Percentiles rank a stretch among this genome's conserved stretches.
Evolutionary conservation across 2,797 vertebrate genomes (phyloP).

Genomic region (Naso thynnoides): DNA sequence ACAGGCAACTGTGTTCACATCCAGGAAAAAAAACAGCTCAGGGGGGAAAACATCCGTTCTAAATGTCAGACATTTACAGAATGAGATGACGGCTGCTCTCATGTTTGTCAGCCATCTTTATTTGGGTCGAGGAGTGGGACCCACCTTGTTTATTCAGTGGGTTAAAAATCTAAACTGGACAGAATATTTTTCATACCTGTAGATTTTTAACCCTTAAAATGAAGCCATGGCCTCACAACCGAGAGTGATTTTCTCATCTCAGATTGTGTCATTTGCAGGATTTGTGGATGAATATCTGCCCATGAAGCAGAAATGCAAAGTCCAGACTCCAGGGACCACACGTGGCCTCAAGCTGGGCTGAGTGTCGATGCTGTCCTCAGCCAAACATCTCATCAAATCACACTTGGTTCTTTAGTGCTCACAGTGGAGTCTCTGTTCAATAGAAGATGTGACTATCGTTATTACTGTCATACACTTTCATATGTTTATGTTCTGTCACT

Average conservation of each 20-base stretch:
- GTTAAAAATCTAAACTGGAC: neutral
- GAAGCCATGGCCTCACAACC: neutral
- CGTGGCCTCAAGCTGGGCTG: neutral
- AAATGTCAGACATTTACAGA: constrained; percentile 5
- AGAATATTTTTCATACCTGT: neutral
- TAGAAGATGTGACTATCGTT: too few relatives aligned
- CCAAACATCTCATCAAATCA: neutral
- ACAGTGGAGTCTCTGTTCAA: too few relatives aligned
- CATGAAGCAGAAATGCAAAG: neutral
- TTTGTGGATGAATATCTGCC: too few relatives aligned
- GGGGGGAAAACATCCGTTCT: constrained; percentile 16
- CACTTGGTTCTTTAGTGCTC: too few relatives aligned
- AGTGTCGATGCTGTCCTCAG: neutral
- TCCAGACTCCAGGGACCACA: neutral
- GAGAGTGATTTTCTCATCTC: neutral
- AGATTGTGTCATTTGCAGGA: neutral
- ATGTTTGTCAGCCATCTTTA: constrained; percentile 11
- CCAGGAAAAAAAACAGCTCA: constrained; percentile 11
- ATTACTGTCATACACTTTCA: too few relatives aligned
- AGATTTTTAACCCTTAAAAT: neutral
- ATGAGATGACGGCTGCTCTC: neutral
- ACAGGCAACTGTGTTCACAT: constrained; percentile 23
- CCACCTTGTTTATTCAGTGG: neutral
- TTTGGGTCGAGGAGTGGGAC: constrained; percentile 4
- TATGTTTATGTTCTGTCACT: too few relatives aligned